A percentile compares a stretch with the other conserved stretches of the same genome.
These are phyloP conservation scores for Grus americana DNA, from an alignment of 2,113 vertebrate genomes.

Conservation along the genomic window DNA sequence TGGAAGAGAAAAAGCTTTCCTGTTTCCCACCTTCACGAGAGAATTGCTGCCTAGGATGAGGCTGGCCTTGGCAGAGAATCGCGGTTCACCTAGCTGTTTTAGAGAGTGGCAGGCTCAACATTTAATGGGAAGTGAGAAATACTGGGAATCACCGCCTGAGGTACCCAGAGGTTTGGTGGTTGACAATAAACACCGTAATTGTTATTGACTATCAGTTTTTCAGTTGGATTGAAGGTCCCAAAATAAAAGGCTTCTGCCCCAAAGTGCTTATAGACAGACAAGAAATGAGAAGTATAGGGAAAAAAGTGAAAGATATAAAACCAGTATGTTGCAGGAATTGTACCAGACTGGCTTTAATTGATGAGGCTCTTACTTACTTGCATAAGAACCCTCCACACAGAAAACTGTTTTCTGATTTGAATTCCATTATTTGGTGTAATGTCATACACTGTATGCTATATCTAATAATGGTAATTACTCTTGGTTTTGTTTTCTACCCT, in stretches of 20 bases:
- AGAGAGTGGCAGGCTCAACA: neutral
- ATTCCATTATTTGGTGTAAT: neutral
- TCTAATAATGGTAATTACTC: constrained; percentile 46
- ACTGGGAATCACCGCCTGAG: neutral
- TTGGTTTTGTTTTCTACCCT: constrained; percentile 29
- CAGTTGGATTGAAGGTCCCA: neutral
- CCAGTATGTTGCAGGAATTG: neutral
- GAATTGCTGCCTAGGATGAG: neutral
- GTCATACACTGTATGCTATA: neutral
- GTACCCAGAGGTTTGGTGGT: neutral
- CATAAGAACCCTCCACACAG: neutral
- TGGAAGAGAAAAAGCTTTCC: neutral
- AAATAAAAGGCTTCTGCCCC: neutral
- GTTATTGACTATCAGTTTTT: neutral
- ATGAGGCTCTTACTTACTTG: neutral
- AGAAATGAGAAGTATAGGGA: neutral
- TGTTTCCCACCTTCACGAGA: neutral
- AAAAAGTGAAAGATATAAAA: neutral
- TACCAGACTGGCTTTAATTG: neutral
- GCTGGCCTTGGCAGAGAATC: neutral
- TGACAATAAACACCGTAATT: neutral
- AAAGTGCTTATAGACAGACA: neutral
- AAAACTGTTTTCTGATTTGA: neutral
- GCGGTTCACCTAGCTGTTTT: neutral
- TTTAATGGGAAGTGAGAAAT: neutral